Evolutionary conservation across 1,140 invertebrate genomes (phyloP), one percentile per base, ranked within the genome.

Genomic region (Drosophila leontia): DNA sequence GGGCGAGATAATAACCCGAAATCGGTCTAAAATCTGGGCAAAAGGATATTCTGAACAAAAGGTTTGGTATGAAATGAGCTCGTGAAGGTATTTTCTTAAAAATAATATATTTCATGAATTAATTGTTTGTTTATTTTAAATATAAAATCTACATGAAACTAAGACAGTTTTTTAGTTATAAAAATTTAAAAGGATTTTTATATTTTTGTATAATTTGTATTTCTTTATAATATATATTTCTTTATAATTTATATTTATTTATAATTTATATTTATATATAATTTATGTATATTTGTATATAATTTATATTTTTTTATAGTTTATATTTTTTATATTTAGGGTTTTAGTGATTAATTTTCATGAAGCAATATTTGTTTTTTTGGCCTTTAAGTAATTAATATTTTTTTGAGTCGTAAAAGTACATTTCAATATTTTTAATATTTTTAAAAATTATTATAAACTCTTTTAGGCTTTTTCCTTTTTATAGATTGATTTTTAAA

Each of bases 1-100:
- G 62, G 62, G 56, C 34, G 32, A 37, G 37, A 64, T 44, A 44
- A 34, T 57, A 44, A 62, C 39, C 34, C 34, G 19, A 32, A 62
- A 63, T 62, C 63, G 63, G 39, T 29, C 26, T 42, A 12, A 32
- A 62, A 63, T 62, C 63, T 58, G 39, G 57, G 7, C 13, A 26
- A 61, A 65, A 29, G 32, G 57, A 62, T 42, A 58, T 26, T 12
- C 7, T 0, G 11, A 39, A 65, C 29, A 67, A 67, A 67, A 62
- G 63, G 57, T 67, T 67, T 47, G 41, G 41, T n/a, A 42, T 62
- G 39, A 62, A n/a, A 13, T n/a, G 56, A 67, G 61, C 41, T n/a
- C 6, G 9, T 3, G 0, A 13, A n/a, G 32, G 63, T 34, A 37
- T 37, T 2, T 8, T 8, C 3, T 15, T 12, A 15, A 13, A 39